phyloP scores from a whole-genome alignment of 2,113 vertebrate species.

The Benitochromis conjunctus region DNA sequence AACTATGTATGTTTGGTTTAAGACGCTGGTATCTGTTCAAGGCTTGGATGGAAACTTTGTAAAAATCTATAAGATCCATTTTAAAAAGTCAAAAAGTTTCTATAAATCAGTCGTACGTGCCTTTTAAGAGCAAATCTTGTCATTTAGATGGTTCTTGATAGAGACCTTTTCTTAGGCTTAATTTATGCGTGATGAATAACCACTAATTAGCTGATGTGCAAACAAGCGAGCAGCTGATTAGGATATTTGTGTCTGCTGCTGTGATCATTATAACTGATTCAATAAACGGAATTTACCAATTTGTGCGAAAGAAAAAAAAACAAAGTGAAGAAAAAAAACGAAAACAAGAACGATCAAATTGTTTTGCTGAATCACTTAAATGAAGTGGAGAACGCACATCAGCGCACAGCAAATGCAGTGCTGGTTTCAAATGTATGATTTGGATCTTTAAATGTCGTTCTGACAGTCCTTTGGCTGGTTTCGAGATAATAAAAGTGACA shows the following conservation, averaged over 20 bases:
- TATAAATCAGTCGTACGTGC: neutral
- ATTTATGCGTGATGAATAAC: constrained; percentile 30
- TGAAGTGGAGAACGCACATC: neutral
- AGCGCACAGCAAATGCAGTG: neutral
- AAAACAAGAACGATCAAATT: neutral
- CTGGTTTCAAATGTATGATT: neutral
- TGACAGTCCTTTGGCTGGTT: neutral
- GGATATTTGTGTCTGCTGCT: neutral
- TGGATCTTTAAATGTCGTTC: neutral
- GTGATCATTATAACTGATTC: constrained; percentile 26
- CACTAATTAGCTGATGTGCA: constrained; percentile 24
- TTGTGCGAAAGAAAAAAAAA: neutral
- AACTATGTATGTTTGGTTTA: neutral
- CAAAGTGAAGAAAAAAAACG: neutral
- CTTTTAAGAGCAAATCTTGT: neutral
- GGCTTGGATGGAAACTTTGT: neutral
- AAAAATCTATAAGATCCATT: neutral
- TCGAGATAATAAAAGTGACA: neutral
- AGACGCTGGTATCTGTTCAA: neutral
- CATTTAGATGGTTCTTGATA: neutral
- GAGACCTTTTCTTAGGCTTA: neutral
- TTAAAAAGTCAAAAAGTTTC: neutral
- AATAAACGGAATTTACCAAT: constrained; percentile 10
- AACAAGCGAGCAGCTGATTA: constrained; percentile 43
- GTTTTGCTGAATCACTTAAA: neutral